Evolutionary conservation across 2,888 invertebrate species (phyloP).

Genomic region (Platycheirus rosarum): DNA sequence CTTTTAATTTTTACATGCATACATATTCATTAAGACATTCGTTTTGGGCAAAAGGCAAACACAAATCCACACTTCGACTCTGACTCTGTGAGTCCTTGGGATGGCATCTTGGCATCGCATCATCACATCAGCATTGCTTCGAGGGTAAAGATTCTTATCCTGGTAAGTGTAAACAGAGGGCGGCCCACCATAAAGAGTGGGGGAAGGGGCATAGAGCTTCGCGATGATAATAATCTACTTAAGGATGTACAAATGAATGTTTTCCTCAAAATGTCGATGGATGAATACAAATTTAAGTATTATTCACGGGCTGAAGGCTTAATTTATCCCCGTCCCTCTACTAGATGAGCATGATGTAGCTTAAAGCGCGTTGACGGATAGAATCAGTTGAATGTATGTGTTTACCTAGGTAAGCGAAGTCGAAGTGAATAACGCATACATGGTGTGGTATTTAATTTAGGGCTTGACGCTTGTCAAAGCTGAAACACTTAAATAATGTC

Average conservation of each 20-base stretch:
- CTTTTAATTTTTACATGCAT: slow-evolving; percentile 44
- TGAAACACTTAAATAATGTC: no score
- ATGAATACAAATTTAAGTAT: slow-evolving; percentile 66
- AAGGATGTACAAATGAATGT: slow-evolving; percentile 66
- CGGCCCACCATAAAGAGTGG: background rate
- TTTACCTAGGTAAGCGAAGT: background rate
- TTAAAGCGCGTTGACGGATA: slow-evolving; percentile 32
- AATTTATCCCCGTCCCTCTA: slow-evolving; percentile 26
- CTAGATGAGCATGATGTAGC: slow-evolving; percentile 13
- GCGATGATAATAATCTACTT: slow-evolving; percentile 64
- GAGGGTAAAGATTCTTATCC: slow-evolving; percentile 43
- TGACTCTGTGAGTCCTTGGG: background rate
- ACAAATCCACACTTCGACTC: slow-evolving; percentile 7
- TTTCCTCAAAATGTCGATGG: slow-evolving; percentile 66
- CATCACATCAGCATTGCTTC: slow-evolving; percentile 1
- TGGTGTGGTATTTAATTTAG: no score
- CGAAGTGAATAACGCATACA: slow-evolving; percentile 14
- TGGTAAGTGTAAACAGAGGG: slow-evolving; percentile 9
- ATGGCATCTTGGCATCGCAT: slow-evolving; percentile 2
- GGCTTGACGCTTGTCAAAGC: no score
- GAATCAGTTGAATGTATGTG: slow-evolving; percentile 12
- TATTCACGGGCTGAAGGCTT: slow-evolving; percentile 51
- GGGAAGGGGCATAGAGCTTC: slow-evolving; percentile 30
- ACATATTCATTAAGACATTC: slow-evolving; percentile 24
- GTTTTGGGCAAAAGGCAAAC: slow-evolving; percentile 5